Evolutionary conservation across 64 coral and sea anemone genomes (phyloP), one percentile per base, ranked within the genome.

Genomic region (Stichodactyla helianthus): DNA sequence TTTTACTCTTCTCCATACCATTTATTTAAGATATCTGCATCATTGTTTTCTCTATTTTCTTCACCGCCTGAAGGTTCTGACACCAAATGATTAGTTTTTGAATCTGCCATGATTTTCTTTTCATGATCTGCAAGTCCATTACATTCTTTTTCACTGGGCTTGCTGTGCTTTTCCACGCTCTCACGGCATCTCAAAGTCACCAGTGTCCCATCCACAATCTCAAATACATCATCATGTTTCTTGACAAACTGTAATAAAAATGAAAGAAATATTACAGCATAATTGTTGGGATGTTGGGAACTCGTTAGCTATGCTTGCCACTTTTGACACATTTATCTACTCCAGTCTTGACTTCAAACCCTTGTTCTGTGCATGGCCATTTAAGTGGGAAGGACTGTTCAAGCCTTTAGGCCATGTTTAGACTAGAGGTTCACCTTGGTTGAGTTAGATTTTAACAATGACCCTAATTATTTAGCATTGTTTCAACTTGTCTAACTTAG

Each of bases 201-300:
- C 19, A 54, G 20, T 19, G 78, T 52, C 78, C 78, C 78, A 74
- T 74, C 78, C n/a, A 54, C 35, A 19, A 81, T 81, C 16, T 81
- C 78, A 53, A 95, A 95, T 44, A 92, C 50, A 54, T 95, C 93
- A 16, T 89, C 70, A 70, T 88, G 63, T 50, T 86, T 95, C 86
- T 91, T 92, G 83, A 95, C 82, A 81, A 95, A 95, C 93, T 95
- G 70, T 19, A 86, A 16, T 27, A 14, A 89, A 86, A 88, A 53
- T 55, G 64, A 9, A 71, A 83, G 53, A 82, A 7, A 74, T 65
- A 59, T 12, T 59, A 59, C 15, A 59, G 10, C 56, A 59, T 59
- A 59, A 10, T 0, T 12, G 56, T 59, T 12, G 56, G 0, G 15
- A 59, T 59, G 10, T 59, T 59, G 35, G 35, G 1, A 59, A 12